Evolutionary conservation across 1,140 invertebrate species (phyloP).

Genomic region (Ridgeia piscesae): DNA sequence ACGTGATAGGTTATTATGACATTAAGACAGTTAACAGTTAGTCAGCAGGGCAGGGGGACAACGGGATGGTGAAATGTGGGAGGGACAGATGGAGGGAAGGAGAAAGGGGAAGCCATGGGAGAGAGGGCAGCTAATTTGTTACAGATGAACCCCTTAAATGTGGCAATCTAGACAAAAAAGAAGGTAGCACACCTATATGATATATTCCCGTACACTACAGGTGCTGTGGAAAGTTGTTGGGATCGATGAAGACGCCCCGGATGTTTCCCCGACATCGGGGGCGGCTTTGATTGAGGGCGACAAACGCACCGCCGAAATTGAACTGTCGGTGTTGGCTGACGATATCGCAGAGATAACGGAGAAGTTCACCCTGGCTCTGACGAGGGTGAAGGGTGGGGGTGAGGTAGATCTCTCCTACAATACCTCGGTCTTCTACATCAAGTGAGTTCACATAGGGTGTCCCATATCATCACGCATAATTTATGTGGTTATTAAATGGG

Average conservation of each 20-base stretch:
- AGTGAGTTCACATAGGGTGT: slow-evolving; percentile 32
- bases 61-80: too few relatives aligned
- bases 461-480: too few relatives aligned
- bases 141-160: background rate
- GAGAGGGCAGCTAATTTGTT: too few relatives aligned
- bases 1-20: too few relatives aligned
- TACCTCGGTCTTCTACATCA: slow-evolving; percentile 43
- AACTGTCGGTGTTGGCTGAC: slow-evolving; percentile 45
- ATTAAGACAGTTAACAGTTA: background rate
- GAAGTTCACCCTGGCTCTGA: slow-evolving; percentile 40
- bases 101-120: too few relatives aligned
- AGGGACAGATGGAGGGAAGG: too few relatives aligned
- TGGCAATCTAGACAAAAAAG: too few relatives aligned
- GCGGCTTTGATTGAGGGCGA: slow-evolving; percentile 37
- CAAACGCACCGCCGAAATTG: slow-evolving; percentile 37
- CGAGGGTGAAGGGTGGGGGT: slow-evolving; percentile 46
- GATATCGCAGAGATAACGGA: slow-evolving; percentile 49
- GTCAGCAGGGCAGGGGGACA: background rate
- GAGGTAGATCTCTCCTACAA: slow-evolving; percentile 41
- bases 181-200: too few relatives aligned
- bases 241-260: slow-evolving; percentile 26
- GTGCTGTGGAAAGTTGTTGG: slow-evolving; percentile 47
- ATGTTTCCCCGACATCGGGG: slow-evolving; percentile 45
- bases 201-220: slow-evolving; percentile 28
- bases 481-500: too few relatives aligned